Evolutionary conservation across 2,113 vertebrate species (phyloP).

Genomic region (Columba janthina): DNA sequence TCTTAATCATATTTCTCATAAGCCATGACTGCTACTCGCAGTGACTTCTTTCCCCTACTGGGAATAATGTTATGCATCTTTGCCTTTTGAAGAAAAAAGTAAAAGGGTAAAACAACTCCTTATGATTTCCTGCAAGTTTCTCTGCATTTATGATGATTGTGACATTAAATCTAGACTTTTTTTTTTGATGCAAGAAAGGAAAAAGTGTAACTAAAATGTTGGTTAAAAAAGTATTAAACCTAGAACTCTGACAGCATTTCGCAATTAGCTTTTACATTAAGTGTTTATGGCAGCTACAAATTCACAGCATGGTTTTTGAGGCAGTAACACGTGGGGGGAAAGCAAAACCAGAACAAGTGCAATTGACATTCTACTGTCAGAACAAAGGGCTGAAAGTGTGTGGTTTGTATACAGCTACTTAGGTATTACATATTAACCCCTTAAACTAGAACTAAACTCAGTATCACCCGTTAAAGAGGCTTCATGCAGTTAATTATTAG

Average conservation of each 20-base stretch:
- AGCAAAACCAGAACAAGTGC: conserved; percentile 53
- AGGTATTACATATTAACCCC: conserved; percentile 41
- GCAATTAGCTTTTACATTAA: conserved; percentile 74
- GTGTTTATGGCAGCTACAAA: conserved; percentile 72
- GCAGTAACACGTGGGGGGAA: conserved; percentile 44
- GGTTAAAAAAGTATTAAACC: conserved; percentile 71
- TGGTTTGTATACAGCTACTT: conserved; percentile 45
- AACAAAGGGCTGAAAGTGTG: conserved; percentile 74
- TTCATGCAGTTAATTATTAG: conserved; percentile 36
- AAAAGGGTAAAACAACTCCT: background rate
- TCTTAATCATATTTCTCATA: background rate
- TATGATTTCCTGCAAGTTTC: conserved; percentile 50
- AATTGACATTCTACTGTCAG: conserved; percentile 70
- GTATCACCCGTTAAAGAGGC: background rate
- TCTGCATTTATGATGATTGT: conserved; percentile 62
- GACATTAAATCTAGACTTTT: conserved; percentile 67
- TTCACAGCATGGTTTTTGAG: conserved; percentile 71
- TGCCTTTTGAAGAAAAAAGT: background rate
- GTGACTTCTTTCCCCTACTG: background rate
- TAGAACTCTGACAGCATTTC: conserved; percentile 68
- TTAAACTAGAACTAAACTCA: conserved; percentile 54
- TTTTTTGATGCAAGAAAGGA: conserved; percentile 60
- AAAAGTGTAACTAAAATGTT: conserved; percentile 67
- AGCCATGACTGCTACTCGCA: background rate
- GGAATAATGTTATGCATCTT: background rate